Percentiles rank a stretch among this genome's conserved stretches.
Conservation (phyloP, 2,888 invertebrate species). For the Plebejus anna region DNA sequence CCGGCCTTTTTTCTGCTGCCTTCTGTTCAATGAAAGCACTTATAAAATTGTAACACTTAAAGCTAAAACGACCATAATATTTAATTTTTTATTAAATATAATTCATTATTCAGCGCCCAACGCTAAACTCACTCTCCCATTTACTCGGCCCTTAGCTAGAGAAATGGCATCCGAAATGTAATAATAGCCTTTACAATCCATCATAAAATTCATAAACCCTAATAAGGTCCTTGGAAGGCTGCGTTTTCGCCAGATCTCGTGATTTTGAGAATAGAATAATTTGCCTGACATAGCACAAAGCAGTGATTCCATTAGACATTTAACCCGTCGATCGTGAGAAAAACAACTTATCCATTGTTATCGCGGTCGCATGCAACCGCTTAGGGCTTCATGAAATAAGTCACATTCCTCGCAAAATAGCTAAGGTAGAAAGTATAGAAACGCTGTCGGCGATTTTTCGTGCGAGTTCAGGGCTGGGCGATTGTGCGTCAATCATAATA, state of each 20-base stretch:
- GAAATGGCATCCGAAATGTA: not conserved
- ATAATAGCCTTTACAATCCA: not conserved
- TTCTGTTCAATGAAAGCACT: conserved; percentile 6
- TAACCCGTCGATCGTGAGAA: no score
- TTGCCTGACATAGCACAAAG: no score
- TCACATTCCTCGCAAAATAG: not conserved
- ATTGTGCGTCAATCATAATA: not conserved
- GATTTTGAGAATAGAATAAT: no score
- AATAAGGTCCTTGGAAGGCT: not conserved
- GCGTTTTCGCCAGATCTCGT: not conserved
- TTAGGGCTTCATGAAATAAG: no score
- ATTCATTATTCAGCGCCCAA: not conserved
- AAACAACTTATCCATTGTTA: no score
- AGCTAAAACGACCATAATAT: not conserved
- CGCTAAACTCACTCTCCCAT: not conserved
- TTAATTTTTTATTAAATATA: not conserved
- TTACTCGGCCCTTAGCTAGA: no score
- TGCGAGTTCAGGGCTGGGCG: not conserved
- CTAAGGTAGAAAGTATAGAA: no score
- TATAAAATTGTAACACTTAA: conserved; percentile 1
- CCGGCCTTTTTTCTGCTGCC: not conserved
- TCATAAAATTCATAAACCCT: not conserved
- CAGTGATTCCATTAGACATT: no score
- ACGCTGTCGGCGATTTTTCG: not conserved
- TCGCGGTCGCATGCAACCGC: no score